phyloP scores from a whole-genome alignment of 2,113 vertebrate species.

The Psittacus erithacus region DNA sequence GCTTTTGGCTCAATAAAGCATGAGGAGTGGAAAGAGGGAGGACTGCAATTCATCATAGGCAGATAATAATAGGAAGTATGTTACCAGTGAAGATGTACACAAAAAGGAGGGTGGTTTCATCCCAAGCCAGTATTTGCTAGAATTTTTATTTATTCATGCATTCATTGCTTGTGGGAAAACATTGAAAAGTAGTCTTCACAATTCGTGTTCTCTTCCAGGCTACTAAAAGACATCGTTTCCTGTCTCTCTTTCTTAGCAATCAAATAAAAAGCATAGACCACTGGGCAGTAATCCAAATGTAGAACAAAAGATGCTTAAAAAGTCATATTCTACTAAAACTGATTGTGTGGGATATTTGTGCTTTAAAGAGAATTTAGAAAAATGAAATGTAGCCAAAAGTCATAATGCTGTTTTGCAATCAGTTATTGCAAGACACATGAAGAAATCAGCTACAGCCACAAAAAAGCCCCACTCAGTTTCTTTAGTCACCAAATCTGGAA shows the following conservation, averaged over 20 bases:
- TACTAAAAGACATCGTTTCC: neutral
- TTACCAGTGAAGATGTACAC: neutral
- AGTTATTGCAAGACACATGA: fast-evolving
- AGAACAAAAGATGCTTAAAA: neutral
- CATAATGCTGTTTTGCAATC: neutral
- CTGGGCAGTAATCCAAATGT: neutral
- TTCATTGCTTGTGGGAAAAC: neutral
- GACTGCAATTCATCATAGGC: neutral
- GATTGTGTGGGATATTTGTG: neutral
- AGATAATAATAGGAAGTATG: neutral
- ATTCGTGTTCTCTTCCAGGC: neutral
- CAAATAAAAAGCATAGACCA: neutral
- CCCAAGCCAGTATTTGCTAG: neutral
- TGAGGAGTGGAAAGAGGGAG: neutral
- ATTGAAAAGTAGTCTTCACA: neutral
- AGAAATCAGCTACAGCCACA: neutral
- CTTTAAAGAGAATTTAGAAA: neutral
- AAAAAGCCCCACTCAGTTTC: neutral
- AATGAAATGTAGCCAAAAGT: neutral
- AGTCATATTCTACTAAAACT: neutral
- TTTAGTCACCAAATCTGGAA: neutral
- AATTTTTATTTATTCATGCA: neutral
- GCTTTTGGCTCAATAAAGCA: neutral
- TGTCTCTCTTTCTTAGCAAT: neutral
- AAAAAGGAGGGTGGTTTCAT: neutral